A percentile compares a stretch with the other conserved stretches of the same genome.
Conservation (phyloP, 2,888 invertebrate species). For the Drosophila nigritarsus region DNA sequence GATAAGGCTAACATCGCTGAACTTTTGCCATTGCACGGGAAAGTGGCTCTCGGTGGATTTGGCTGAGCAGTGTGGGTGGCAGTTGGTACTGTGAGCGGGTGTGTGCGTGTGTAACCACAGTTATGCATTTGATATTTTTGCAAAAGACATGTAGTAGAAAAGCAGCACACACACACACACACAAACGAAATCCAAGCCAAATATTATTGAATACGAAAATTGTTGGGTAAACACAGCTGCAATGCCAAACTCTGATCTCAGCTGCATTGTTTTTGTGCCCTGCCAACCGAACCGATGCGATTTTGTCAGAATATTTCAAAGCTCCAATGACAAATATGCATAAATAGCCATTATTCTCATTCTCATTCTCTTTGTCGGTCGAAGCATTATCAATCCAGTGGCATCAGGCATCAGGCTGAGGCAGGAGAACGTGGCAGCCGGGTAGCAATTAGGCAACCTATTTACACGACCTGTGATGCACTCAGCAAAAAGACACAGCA, state of each 20-base stretch:
- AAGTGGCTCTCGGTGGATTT: slow-evolving; percentile 22
- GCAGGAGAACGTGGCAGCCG: neutral
- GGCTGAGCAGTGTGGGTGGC: neutral
- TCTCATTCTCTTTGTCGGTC: neutral
- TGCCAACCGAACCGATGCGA: slow-evolving; percentile 47
- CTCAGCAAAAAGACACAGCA: neutral
- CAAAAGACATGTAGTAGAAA: slow-evolving; percentile 70
- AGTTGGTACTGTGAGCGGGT: slow-evolving; percentile 5
- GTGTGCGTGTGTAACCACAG: slow-evolving; percentile 46
- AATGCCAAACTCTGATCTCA: slow-evolving; percentile 37
- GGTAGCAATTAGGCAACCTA: slow-evolving; percentile 61
- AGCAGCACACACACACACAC: slow-evolving; percentile 39
- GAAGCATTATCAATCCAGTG: slow-evolving; percentile 52
- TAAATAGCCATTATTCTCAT: neutral
- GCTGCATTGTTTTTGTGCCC: slow-evolving; percentile 48
- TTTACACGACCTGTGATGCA: slow-evolving; percentile 11
- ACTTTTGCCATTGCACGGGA: slow-evolving; percentile 47
- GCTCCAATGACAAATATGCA: slow-evolving; percentile 41
- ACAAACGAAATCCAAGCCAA: slow-evolving; percentile 58
- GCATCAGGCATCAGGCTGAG: slow-evolving; percentile 52
- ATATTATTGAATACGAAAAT: slow-evolving; percentile 77
- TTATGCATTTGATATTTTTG: slow-evolving; percentile 77
- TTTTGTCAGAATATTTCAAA: slow-evolving; percentile 51
- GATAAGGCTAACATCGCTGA: slow-evolving; percentile 69
- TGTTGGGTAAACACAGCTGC: slow-evolving; percentile 77